These are phyloP conservation scores for Leucania comma DNA, from an alignment of 2,888 invertebrate genomes.

Conservation along the genomic window DNA sequence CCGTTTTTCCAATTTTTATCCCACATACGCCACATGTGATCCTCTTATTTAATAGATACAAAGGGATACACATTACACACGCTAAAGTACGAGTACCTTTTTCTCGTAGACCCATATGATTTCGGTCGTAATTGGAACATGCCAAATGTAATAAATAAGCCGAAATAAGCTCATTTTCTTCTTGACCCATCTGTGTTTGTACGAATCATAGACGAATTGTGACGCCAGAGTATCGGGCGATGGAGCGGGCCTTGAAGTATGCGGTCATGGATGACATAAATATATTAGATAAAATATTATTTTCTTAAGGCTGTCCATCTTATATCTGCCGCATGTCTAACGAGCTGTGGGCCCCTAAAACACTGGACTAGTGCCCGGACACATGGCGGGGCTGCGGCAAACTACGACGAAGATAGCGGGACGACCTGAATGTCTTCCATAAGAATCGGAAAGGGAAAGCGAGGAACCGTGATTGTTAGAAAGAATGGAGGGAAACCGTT, in stretches of 20 bases:
- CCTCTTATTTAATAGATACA: constrained; percentile 51
- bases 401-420: no score
- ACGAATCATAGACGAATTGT: constrained; percentile 29
- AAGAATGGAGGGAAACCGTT: no score
- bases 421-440: no score
- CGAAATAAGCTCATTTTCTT: constrained; percentile 53
- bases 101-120: constrained; percentile 53
- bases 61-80: constrained; percentile 38
- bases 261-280: constrained; percentile 3
- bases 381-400: no score
- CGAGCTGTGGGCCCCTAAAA: no score
- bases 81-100: constrained; percentile 42
- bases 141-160: constrained; percentile 51
- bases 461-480: no score
- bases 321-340: no score
- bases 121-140: constrained; percentile 58
- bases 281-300: constrained; percentile 21
- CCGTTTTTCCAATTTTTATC: constrained; percentile 29
- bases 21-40: constrained; percentile 25
- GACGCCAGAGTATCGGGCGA: constrained; percentile 12
- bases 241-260: constrained; percentile 22
- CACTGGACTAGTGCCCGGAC: no score
- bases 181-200: constrained; percentile 41
- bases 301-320: neutral
- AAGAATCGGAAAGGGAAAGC: no score